Base-by-base conservation (phyloP, 1,140 invertebrate genomes). In the Daktulosphaira vitifoliae region DNA sequence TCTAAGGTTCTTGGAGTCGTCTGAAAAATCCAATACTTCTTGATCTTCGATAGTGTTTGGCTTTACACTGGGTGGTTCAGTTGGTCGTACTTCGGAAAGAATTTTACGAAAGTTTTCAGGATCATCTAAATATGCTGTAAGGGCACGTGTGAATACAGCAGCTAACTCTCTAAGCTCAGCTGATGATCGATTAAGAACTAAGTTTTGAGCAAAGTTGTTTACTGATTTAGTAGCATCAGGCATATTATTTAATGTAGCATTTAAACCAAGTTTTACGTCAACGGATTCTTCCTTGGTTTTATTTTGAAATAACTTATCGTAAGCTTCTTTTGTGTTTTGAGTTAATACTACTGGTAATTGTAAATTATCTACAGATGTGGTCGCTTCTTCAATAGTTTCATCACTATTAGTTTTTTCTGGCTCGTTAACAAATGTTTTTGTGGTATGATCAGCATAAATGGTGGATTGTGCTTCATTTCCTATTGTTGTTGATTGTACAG, bases 41-140 rank as follows among this genome's bases (percentile, higher is more conserved):
- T 62, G 56, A 65, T 86, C 84, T 62, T 85, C 84, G 68, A 83
- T 82, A 65, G 80, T 52, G 16, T 68, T 69, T 7, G 65, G 22
- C n/a, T 73, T 76, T 0, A 56, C 38, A 20, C 75, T 75, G 7
- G 84, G 76, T 2, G 88, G 87, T 72, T 87, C 85, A 0, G 87
- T 89, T 0, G 88, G 88, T 71, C 87, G 77, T 2, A 88, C 84
- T 69, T 87, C 81, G 37, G 83, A 81, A 23, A 90, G 72, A 15
- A 85, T 83, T 69, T 83, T 84, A 67, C 85, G 83, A 68, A 90
- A 90, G 42, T 82, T 83, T 15, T 84, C 81, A 1, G 88, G 88
- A 75, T 90, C 85, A 72, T 89, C 83, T 4, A 90, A 75, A 71
- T 90, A 90, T 4, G 85, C 86, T 1, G 86, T 87, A 6, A 90